Evolutionary conservation across 2,888 invertebrate genomes (phyloP).

Genomic region (Nasonovia ribisnigri): DNA sequence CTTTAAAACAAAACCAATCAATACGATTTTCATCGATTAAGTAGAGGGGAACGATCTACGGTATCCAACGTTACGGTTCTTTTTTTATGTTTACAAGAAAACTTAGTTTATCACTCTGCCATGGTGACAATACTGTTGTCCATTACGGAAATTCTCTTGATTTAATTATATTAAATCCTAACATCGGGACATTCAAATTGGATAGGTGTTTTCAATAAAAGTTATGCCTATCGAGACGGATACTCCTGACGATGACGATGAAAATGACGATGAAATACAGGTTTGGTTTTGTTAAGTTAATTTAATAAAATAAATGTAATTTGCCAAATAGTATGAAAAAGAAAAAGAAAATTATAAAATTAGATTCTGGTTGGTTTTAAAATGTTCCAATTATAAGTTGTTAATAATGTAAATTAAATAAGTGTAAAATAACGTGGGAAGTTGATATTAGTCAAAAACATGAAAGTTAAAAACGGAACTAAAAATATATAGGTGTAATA

Average conservation of each 20-base stretch:
- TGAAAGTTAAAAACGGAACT: slow-evolving; percentile 8
- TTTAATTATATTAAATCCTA: neutral
- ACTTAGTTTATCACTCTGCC: neutral
- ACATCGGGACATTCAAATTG: neutral
- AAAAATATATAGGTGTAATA: neutral
- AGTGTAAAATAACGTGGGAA: slow-evolving; percentile 23
- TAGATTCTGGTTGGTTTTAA: neutral
- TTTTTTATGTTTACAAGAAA: neutral
- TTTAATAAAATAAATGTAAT: neutral
- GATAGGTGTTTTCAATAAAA: neutral
- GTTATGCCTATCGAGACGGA: neutral
- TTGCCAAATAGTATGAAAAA: neutral
- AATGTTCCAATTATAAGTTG: neutral
- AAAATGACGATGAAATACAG: neutral
- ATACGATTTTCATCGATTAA: neutral
- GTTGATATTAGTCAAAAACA: neutral
- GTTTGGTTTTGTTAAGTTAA: neutral
- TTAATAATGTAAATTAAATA: neutral
- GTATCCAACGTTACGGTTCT: neutral
- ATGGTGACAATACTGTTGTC: neutral
- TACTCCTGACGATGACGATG: neutral
- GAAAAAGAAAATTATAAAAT: neutral
- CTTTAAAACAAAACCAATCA: neutral
- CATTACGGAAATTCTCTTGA: neutral
- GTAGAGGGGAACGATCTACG: neutral